These are phyloP conservation scores for Phortica variegata DNA, from an alignment of 1,140 invertebrate genomes.

Conservation along the genomic window DNA sequence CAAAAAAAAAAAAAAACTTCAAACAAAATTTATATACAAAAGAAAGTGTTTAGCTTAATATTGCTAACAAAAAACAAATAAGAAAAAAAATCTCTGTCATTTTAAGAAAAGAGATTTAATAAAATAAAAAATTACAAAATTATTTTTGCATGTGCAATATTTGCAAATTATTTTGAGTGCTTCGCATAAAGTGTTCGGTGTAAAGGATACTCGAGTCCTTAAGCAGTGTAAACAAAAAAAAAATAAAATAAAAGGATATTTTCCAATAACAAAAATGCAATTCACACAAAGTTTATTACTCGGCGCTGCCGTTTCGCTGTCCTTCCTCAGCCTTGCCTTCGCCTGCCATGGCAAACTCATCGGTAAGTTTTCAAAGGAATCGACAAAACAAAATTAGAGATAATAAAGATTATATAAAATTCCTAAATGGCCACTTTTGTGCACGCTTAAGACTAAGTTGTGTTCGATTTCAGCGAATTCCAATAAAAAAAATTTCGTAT, in stretches of 20 bases:
- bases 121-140: background rate
- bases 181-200: conserved; percentile 1
- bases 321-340: conserved; percentile 36
- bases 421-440: background rate
- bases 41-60: conserved; percentile 5
- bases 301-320: conserved; percentile 31
- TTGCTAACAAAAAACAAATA: conserved; percentile 20
- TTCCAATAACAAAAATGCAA: conserved; percentile 25
- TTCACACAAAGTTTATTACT: conserved; percentile 39
- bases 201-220: background rate
- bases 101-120: too few species aligned
- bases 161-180: background rate
- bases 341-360: conserved; percentile 53
- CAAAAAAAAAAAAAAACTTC: conserved; percentile 1
- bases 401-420: background rate
- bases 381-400: background rate
- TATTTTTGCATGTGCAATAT: background rate
- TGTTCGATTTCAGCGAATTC: background rate
- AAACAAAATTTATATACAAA: background rate
- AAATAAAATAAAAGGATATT: conserved; percentile 9
- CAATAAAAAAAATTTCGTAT: too few species aligned
- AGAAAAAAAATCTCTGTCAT: conserved; percentile 1
- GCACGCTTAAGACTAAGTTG: background rate
- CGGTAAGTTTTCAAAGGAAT: conserved; percentile 40
- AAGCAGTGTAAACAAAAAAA: conserved; percentile 4